Percentiles rank a stretch among this genome's conserved stretches.
Evolutionary conservation across 2,888 invertebrate genomes (phyloP).

Genomic region (Sycophila texana): DNA sequence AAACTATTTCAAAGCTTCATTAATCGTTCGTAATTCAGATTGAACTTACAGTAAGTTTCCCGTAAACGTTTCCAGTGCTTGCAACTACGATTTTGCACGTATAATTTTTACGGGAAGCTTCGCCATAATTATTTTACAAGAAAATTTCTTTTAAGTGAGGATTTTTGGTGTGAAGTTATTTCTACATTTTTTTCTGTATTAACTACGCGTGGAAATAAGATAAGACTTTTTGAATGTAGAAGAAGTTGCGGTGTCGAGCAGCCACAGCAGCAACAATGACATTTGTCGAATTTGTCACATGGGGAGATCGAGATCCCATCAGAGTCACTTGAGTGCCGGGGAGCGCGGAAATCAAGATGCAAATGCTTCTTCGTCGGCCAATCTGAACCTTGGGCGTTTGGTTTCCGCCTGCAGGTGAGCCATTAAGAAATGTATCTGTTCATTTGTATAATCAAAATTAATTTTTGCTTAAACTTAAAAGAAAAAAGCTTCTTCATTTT

Average conservation of each 20-base stretch:
- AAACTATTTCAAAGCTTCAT: no score
- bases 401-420: slow-evolving; percentile 73
- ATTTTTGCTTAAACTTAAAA: no score
- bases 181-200: neutral
- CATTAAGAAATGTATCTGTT: neutral
- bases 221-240: neutral
- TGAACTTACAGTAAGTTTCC: no score
- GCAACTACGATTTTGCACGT: no score
- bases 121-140: no score
- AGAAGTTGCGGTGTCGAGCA: slow-evolving; percentile 16
- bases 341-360: slow-evolving; percentile 5
- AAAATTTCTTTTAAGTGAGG: no score
- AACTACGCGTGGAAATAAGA: neutral
- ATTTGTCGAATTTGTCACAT: slow-evolving; percentile 74
- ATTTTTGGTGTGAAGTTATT: neutral
- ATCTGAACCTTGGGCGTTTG: slow-evolving; percentile 67
- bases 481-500: no score
- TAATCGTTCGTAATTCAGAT: no score
- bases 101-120: no score
- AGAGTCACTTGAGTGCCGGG: neutral
- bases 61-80: no score
- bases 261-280: slow-evolving; percentile 60
- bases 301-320: slow-evolving; percentile 62
- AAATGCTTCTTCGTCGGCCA: slow-evolving; percentile 62
- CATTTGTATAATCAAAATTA: neutral